Evolutionary conservation across 2,888 invertebrate genomes (phyloP), one percentile per base, ranked within the genome.

Genomic region (Xanthostigma xanthostigma): DNA sequence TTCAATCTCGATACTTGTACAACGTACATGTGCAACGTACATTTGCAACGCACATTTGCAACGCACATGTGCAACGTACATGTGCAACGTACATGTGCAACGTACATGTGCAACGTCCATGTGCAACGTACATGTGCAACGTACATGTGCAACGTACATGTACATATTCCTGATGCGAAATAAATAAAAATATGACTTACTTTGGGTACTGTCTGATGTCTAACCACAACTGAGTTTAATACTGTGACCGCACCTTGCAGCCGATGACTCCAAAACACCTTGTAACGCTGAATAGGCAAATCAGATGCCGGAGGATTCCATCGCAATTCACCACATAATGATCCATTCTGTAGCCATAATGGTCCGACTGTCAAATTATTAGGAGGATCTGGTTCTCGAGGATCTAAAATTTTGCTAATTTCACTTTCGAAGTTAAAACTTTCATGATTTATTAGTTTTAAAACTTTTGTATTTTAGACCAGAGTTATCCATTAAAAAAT

Each of bases 281-380:
- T 83, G 62, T 85, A 86, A 55, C 72, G 73, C 50, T 74, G 74
- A 43, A 86, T 75, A 0, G 84, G 84, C 41, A 84, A 64, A 61
- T 85, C 84, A 0, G 84, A 84, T 40, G 71, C 70, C 1, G 84
- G 79, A 11, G 79, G 76, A 44, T 72, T 72, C 86, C 86, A 86
- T 47, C 73, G 71, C n/a, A 85, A 60, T 57, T 73, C 71, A 1
- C 78, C 73, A 36, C 74, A 73, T 43, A 83, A 68, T 41, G 65
- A 68, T 17, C 68, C 70, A 53, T 73, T 71, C 33, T 39, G 66
- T 35, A 54, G 53, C 48, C 59, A 65, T 8, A 77, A 53, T 2
- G 72, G 71, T 9, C 66, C 68, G 12, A 79, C 72, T 49, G 69
- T 73, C 57, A 85, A 64, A 62, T 77, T 73, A 63, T 75, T 68